Base-by-base conservation (phyloP, 2,113 vertebrate species). In the Cygnus atratus region DNA sequence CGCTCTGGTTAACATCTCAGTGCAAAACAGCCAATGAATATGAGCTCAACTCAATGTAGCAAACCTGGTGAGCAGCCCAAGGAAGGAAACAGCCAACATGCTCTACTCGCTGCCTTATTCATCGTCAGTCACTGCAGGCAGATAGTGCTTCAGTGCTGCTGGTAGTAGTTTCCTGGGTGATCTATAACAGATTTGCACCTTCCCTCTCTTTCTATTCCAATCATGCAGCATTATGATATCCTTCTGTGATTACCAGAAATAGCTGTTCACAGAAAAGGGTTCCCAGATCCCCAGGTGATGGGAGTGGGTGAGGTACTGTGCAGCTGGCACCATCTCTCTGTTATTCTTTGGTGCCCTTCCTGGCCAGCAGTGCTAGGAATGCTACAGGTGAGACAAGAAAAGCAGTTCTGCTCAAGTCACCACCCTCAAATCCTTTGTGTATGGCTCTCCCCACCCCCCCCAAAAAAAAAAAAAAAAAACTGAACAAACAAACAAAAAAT, bases 1-100 rank as follows among this genome's bases (percentile, higher is more conserved):
- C 66, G 9, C 59, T 79, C 48, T 83, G 62, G 54, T 71, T 92
- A 82, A 83, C 39, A 85, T 87, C 91, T 84, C 58, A 54, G 26
- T 75, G 73, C 57, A 75, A 57, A 84, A 33, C 39, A 74, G 43
- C 6, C 78, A 54, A 18, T 39, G 14, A 48, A 71, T 89, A 63
- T 80, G 39, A 85, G 63, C n/a, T 67, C 50, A 89, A 62, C n/a
- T 50, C 17, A 37, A 19, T 54, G n/a, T 25, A 73, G 71, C 57
- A 94, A 87, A 31, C 25, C 21, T 5, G 1, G 2, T 44, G 58
- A 87, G 67, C 73, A 86, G 13, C 14, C 33, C 41, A 55, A 66
- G 28, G 44, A 91, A 79, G 39, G 24, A 87, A 84, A 77, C 3
- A 55, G 21, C 31, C 46, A 71, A 10, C 1, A 1, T 59, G 44